phyloP scores from a whole-genome alignment of 2,797 vertebrate genomes.

The Muscicapa striata region DNA sequence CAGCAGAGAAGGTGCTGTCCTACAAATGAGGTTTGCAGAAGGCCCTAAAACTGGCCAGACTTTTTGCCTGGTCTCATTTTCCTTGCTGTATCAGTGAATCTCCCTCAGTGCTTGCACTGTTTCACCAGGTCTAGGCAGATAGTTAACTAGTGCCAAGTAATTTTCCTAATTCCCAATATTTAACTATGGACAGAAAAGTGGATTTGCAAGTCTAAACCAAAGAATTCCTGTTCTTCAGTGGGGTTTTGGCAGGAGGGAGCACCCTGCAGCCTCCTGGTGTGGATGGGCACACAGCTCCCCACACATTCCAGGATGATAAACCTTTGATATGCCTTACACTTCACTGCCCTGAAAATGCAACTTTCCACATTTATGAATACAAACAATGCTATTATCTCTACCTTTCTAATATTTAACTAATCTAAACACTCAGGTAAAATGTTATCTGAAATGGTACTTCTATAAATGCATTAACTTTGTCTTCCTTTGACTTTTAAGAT shows the following conservation, averaged over 20 bases:
- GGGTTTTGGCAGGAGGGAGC: not conserved
- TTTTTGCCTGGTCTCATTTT: not conserved
- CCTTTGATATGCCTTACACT: constrained; percentile 76
- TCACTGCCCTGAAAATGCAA: constrained; percentile 78
- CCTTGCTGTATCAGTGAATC: rapidly evolving
- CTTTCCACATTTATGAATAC: constrained; percentile 80
- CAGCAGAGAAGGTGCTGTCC: not conserved
- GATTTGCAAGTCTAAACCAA: not conserved
- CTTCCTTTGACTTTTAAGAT: constrained; percentile 82
- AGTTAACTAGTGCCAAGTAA: too few species aligned
- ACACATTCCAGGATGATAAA: constrained; percentile 68
- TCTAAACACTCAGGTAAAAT: constrained; percentile 82
- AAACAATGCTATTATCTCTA: constrained; percentile 81
- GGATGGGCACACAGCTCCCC: constrained; percentile 58
- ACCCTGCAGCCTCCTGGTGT: not conserved
- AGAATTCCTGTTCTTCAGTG: rapidly evolving
- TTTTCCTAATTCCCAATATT: not conserved
- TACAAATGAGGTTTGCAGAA: not conserved
- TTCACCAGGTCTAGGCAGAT: not conserved
- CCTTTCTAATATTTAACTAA: constrained; percentile 93
- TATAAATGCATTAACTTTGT: constrained; percentile 84
- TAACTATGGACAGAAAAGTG: not conserved
- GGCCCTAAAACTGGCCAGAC: not conserved
- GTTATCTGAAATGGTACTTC: constrained; percentile 87
- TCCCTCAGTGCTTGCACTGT: rapidly evolving